A percentile compares a stretch with the other conserved stretches of the same genome.
Conservation (phyloP, 1,140 invertebrate species). For the Orchestia grillus region DNA sequence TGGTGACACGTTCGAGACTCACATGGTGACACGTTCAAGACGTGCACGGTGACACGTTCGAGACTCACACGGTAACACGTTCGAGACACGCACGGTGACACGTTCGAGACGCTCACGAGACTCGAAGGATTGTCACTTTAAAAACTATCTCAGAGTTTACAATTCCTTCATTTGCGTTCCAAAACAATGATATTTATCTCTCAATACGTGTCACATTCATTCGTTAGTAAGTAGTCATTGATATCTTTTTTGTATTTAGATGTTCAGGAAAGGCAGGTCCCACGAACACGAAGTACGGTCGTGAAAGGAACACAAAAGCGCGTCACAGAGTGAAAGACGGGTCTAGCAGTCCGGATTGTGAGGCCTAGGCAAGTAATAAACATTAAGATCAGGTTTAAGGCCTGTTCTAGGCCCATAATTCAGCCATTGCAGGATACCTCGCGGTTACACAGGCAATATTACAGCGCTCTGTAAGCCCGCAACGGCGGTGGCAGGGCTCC, state of each 20-base stretch:
- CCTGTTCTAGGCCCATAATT: conserved; percentile 19
- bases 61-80: no score
- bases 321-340: background rate
- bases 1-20: no score
- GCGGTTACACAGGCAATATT: conserved; percentile 52
- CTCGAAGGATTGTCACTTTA: no score
- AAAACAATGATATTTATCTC: background rate
- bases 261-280: background rate
- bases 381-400: conserved; percentile 43
- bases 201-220: background rate
- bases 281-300: background rate
- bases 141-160: no score
- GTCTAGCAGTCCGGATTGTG: background rate
- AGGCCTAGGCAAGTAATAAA: conserved; percentile 26
- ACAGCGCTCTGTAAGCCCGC: background rate
- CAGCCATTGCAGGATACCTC: conserved; percentile 45
- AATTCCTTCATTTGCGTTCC: background rate
- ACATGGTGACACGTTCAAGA: no score
- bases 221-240: background rate
- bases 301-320: background rate
- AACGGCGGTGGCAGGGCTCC: background rate
- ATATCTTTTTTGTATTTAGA: background rate
- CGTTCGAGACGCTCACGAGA: no score
- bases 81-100: no score
- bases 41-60: no score